Evolutionary conservation across 2,797 vertebrate genomes (phyloP).

Genomic region (Molossus alvarezi): DNA sequence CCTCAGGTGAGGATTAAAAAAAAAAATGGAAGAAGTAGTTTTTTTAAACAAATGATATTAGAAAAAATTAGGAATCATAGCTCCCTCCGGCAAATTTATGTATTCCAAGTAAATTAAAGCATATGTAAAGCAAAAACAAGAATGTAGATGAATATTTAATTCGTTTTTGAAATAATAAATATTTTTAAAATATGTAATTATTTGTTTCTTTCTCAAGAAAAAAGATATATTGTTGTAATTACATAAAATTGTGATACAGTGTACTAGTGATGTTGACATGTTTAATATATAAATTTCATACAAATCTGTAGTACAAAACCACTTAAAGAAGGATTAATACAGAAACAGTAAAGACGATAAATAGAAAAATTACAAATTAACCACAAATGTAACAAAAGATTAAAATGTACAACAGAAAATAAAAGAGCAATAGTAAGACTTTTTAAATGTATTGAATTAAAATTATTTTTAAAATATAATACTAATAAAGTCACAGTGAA

Average conservation of each 20-base stretch:
- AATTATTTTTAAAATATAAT: not conserved
- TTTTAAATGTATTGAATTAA: not conserved
- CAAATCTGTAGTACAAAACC: not conserved
- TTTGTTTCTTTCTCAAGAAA: not conserved
- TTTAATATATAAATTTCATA: constrained; percentile 10
- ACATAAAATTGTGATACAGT: not conserved
- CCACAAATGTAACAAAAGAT: not conserved
- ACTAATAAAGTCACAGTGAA: not conserved
- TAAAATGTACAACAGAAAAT: not conserved
- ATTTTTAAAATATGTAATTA: not conserved
- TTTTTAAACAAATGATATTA: not conserved
- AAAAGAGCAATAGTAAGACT: not conserved
- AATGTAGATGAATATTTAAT: not conserved
- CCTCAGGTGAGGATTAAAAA: no score
- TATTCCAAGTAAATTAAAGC: not conserved
- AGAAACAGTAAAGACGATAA: not conserved
- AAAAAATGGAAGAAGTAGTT: not conserved
- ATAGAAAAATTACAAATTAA: not conserved
- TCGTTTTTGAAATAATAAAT: not conserved
- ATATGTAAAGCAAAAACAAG: not conserved
- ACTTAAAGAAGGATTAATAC: not conserved
- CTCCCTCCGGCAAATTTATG: not conserved
- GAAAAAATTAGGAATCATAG: not conserved
- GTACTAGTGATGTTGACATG: not conserved
- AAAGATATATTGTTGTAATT: not conserved